Percentiles rank a stretch among this genome's conserved stretches.
Evolutionary conservation across 1,140 invertebrate genomes (phyloP).

Genomic region (Sycophaga agraensis): DNA sequence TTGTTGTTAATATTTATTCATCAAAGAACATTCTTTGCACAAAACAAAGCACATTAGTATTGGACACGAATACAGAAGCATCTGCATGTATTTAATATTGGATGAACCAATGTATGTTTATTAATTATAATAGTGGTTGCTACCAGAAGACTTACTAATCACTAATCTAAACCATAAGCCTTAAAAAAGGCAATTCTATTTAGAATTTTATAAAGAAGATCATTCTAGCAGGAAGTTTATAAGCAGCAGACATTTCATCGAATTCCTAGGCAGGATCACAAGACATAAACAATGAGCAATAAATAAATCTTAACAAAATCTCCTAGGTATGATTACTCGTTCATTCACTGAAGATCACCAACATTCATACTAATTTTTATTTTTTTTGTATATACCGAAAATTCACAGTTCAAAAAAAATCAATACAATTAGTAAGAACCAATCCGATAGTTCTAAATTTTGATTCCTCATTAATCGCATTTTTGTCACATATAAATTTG

Average conservation of each 20-base stretch:
- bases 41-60: slow-evolving; percentile 14
- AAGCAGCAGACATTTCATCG: not conserved
- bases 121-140: not conserved
- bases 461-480: not conserved
- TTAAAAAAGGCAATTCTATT: not conserved
- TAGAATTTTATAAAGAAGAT: slow-evolving; percentile 1
- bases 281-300: not conserved
- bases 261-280: not conserved
- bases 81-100: no score
- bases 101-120: slow-evolving; percentile 9
- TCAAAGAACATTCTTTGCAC: not conserved
- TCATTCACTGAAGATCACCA: no score
- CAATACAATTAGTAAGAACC: not conserved
- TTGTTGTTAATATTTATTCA: slow-evolving; percentile 1
- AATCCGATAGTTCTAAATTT: not conserved
- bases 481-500: not conserved
- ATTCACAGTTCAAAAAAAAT: no score
- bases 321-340: no score
- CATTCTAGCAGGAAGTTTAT: not conserved
- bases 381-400: no score
- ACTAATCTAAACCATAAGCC: not conserved
- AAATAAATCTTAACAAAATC: no score
- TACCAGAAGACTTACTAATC: not conserved
- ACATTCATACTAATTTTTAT: no score
- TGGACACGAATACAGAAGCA: not conserved